A percentile compares a stretch with the other conserved stretches of the same genome.
phyloP scores from a whole-genome alignment of 2,888 invertebrate species.

The Platerodrilus igneus region DNA sequence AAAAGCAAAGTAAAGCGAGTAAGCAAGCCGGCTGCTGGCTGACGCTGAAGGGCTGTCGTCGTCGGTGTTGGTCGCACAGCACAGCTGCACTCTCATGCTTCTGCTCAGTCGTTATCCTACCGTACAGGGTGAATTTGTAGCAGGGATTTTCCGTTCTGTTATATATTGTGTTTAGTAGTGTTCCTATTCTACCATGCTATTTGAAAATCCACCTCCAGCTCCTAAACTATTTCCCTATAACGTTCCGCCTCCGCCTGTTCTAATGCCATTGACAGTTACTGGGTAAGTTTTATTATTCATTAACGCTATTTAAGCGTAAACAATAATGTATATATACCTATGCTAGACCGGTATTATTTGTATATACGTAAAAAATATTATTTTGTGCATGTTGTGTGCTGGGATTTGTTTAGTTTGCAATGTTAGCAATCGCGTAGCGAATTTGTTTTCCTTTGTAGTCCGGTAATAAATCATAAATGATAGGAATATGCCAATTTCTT shows the following conservation, averaged over 20 bases:
- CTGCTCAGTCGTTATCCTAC: constrained; percentile 37
- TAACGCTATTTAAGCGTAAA: no score
- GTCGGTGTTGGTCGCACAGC: constrained; percentile 21
- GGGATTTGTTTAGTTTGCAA: no score
- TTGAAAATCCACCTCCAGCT: constrained; percentile 63
- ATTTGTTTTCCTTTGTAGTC: no score
- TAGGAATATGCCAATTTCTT: no score
- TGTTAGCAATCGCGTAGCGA: no score
- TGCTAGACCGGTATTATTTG: no score
- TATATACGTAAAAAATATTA: no score
- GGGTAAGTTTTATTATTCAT: no score
- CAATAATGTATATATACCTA: no score
- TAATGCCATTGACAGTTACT: constrained; percentile 41
- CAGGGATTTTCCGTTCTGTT: constrained; percentile 4
- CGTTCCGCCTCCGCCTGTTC: constrained; percentile 60
- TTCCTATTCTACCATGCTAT: constrained; percentile 53
- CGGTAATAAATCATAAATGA: no score
- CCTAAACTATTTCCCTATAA: constrained; percentile 65
- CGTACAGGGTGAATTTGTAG: constrained; percentile 38
- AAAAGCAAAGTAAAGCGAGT: constrained; percentile 41
- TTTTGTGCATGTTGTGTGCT: no score
- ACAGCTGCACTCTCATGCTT: constrained; percentile 35
- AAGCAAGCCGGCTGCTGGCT: constrained; percentile 35
- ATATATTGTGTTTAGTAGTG: constrained; percentile 12
- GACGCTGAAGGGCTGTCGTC: constrained; percentile 28